A percentile compares a stretch with the other conserved stretches of the same genome.
phyloP scores from a whole-genome alignment of 2,797 vertebrate genomes.

The Pogonophryne albipinna region DNA sequence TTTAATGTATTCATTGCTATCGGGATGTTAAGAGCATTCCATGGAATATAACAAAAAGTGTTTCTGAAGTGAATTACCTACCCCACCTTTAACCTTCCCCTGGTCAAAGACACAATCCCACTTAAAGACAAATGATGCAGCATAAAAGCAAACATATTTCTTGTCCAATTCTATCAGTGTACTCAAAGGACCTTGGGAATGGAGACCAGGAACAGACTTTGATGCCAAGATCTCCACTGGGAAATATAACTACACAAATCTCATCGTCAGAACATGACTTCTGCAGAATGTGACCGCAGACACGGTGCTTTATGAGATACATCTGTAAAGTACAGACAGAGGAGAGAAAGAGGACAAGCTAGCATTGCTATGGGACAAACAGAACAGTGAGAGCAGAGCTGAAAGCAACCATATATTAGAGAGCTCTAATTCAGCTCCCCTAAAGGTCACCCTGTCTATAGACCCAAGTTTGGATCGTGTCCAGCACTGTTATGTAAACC shows the following conservation, averaged over 20 bases:
- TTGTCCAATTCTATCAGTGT: background rate
- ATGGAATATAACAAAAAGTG: too few species aligned
- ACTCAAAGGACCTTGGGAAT: background rate
- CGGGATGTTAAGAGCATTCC: too few species aligned
- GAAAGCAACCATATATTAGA: conserved; percentile 21
- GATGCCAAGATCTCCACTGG: conserved; percentile 3
- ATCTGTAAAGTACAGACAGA: conserved; percentile 29
- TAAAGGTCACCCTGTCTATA: conserved; percentile 43
- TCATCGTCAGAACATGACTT: conserved; percentile 20
- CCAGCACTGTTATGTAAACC: conserved; percentile 35
- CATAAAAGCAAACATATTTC: conserved; percentile 4
- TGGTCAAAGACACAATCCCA: background rate
- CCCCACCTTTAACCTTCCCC: background rate
- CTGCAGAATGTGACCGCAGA: conserved; percentile 18
- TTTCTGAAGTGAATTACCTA: too few species aligned
- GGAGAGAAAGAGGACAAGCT: conserved; percentile 19
- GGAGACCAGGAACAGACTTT: background rate
- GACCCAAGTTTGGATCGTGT: conserved; percentile 26
- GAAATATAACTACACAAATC: conserved; percentile 4
- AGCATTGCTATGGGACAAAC: conserved; percentile 30
- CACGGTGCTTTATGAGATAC: conserved; percentile 26
- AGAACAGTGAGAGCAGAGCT: conserved; percentile 12
- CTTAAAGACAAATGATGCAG: conserved; percentile 8
- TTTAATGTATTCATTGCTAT: too few species aligned
- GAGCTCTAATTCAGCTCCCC: conserved; percentile 13